A percentile compares a stretch with the other conserved stretches of the same genome.
phyloP scores from a whole-genome alignment of 2,113 vertebrate genomes.

The Trematomus loennbergii region DNA sequence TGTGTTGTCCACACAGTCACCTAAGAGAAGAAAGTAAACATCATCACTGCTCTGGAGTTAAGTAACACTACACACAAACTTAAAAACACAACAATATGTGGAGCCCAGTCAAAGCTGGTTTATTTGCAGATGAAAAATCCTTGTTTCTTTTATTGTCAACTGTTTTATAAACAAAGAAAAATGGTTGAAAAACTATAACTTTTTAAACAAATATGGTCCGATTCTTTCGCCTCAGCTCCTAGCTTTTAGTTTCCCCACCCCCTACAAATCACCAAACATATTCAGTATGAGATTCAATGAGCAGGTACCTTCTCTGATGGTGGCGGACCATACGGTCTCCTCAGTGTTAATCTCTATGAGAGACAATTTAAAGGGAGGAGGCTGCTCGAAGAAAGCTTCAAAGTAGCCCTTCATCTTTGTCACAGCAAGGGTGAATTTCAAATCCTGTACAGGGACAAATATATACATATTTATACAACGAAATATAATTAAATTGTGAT shows the following conservation, averaged over 20 bases:
- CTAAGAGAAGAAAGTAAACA: constrained; percentile 47
- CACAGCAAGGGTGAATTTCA: constrained; percentile 84
- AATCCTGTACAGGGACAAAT: constrained; percentile 75
- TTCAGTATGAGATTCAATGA: neutral
- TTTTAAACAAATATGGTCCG: neutral
- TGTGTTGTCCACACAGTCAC: constrained; percentile 75
- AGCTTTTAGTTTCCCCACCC: too few species aligned
- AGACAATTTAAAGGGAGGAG: constrained; percentile 86
- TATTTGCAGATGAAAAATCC: neutral
- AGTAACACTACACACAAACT: constrained; percentile 1
- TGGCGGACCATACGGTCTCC: constrained; percentile 85
- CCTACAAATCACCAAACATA: neutral
- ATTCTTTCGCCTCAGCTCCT: neutral
- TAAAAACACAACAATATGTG: neutral
- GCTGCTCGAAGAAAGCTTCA: constrained; percentile 89
- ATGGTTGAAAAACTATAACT: neutral
- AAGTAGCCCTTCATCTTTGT: constrained; percentile 89
- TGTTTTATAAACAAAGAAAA: neutral
- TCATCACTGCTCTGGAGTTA: neutral
- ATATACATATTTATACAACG: neutral
- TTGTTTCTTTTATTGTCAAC: neutral
- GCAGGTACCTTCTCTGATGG: constrained; percentile 85
- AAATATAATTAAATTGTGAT: neutral
- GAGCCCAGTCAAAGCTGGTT: neutral
- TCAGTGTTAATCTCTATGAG: constrained; percentile 85